Conservation (phyloP, 2,797 vertebrate genomes). For the Staurois parvus region DNA sequence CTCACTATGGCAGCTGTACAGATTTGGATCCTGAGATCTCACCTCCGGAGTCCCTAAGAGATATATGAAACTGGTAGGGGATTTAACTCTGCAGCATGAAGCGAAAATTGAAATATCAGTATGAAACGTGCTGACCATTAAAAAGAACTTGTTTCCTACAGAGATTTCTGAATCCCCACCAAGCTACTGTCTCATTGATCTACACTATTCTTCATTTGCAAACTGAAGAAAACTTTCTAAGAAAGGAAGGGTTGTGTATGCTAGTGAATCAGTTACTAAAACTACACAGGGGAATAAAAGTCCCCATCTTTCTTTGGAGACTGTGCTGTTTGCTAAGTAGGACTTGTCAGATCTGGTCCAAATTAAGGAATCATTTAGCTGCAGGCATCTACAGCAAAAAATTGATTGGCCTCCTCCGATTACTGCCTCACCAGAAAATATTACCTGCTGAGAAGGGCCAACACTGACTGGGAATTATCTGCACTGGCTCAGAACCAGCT, state of each 20-base stretch:
- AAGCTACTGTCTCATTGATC: not conserved
- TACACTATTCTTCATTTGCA: not conserved
- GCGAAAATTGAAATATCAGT: too few species aligned
- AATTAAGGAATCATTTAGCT: constrained; percentile 53
- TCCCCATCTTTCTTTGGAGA: constrained; percentile 1
- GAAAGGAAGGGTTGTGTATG: constrained; percentile 5
- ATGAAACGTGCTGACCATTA: not conserved
- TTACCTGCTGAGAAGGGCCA: constrained; percentile 55
- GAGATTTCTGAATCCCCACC: not conserved
- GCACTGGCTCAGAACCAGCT: constrained; percentile 41
- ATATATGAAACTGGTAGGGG: not conserved
- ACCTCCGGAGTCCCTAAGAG: too few species aligned
- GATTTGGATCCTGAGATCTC: too few species aligned
- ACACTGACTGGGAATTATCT: constrained; percentile 55
- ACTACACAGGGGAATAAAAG: not conserved
- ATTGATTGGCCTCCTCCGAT: constrained; percentile 58
- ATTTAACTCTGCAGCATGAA: not conserved
- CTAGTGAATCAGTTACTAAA: not conserved
- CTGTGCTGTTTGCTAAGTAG: constrained; percentile 11
- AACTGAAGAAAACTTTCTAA: not conserved
- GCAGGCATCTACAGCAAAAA: constrained; percentile 50
- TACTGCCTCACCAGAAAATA: constrained; percentile 54
- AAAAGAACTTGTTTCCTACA: not conserved
- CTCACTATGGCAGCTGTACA: not conserved
- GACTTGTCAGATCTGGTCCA: constrained; percentile 47